Evolutionary conservation across 1,140 invertebrate genomes (phyloP).

Genomic region (Orussus abietinus): DNA sequence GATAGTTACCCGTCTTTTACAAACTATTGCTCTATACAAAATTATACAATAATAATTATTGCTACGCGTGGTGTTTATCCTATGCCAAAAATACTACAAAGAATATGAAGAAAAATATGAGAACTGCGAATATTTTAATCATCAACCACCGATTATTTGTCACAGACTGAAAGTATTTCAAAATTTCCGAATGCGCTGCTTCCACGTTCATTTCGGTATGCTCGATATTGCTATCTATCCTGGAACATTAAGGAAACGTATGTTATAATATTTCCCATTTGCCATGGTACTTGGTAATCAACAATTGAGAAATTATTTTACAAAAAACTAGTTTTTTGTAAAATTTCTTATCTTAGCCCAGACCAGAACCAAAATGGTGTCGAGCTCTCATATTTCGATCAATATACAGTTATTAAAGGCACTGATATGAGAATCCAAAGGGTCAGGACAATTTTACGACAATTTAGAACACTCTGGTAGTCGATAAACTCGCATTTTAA

Average conservation of each 20-base stretch:
- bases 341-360: too few species aligned
- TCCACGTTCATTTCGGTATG: conserved; percentile 95
- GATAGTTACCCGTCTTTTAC: conserved; percentile 28
- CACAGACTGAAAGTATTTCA: conserved; percentile 97
- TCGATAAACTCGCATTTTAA: too few species aligned
- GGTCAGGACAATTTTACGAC: too few species aligned
- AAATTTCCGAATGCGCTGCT: conserved; percentile 93
- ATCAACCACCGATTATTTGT: conserved; percentile 98
- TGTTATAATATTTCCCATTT: conserved; percentile 5
- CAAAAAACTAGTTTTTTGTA: too few species aligned
- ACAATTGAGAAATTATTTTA: conserved; percentile 7
- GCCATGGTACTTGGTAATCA: neutral
- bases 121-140: conserved; percentile 98
- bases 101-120: conserved; percentile 99
- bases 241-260: conserved; percentile 39
- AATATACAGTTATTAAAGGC: too few species aligned
- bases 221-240: conserved; percentile 96
- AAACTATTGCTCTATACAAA: conserved; percentile 23
- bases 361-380: too few species aligned
- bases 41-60: conserved; percentile 12
- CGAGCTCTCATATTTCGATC: too few species aligned
- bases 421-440: too few species aligned
- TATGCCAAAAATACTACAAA: conserved; percentile 94
- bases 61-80: conserved; percentile 11
- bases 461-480: conserved; percentile 2